Percentiles rank a stretch among this genome's conserved stretches.
Conservation (phyloP, 2,113 vertebrate species). For the Zosterops pallidus region DNA sequence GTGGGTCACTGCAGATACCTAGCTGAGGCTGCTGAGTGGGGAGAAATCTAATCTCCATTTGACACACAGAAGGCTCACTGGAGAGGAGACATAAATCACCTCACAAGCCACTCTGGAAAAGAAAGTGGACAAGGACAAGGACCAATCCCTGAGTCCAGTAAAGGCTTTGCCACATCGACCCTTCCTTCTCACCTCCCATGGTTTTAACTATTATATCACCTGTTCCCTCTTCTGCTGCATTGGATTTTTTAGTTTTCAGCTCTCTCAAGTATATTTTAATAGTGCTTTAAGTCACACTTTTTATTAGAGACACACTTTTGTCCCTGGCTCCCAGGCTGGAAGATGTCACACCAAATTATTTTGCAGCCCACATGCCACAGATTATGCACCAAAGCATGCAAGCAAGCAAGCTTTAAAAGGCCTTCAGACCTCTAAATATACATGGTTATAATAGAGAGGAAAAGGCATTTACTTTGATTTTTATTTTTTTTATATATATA, state of each 20-base stretch:
- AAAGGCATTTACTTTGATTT: background rate
- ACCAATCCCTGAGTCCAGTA: background rate
- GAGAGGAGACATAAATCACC: accelerated
- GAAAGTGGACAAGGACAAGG: background rate
- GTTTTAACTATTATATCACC: background rate
- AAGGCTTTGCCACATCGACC: background rate
- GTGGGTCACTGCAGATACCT: background rate
- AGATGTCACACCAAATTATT: background rate
- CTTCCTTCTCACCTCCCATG: background rate
- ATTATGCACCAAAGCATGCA: background rate
- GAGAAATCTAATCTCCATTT: background rate
- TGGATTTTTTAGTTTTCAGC: background rate
- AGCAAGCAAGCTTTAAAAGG: background rate
- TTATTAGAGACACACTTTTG: background rate
- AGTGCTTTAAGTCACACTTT: background rate
- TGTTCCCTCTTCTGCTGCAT: background rate
- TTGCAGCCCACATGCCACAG: background rate
- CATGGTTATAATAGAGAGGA: background rate
- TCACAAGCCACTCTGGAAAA: background rate
- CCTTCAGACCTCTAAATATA: background rate
- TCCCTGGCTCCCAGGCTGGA: background rate
- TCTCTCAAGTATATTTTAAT: background rate
- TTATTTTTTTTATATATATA: background rate
- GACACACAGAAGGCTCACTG: background rate
- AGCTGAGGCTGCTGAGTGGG: background rate